phyloP scores from a whole-genome alignment of 2,888 invertebrate genomes.

The Incurvaria masculella region DNA sequence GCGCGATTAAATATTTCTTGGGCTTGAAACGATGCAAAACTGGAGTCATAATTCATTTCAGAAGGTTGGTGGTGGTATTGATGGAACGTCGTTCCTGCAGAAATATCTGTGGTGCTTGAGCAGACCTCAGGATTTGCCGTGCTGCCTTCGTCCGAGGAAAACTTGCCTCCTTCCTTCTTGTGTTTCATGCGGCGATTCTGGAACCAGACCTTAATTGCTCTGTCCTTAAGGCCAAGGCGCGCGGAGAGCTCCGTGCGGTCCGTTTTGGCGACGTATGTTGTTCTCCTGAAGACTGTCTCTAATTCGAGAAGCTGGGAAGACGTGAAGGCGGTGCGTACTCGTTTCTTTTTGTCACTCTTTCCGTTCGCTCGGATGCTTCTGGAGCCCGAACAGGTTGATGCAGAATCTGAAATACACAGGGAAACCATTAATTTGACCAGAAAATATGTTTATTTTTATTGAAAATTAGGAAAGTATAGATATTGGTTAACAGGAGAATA shows the following conservation, averaged over 20 bases:
- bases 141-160: background rate
- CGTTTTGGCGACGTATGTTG: constrained; percentile 67
- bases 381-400: background rate
- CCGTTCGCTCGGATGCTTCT: constrained; percentile 12
- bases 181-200: constrained; percentile 77
- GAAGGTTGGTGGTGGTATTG: background rate
- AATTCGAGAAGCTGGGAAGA: constrained; percentile 67
- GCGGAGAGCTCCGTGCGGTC: constrained; percentile 64
- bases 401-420: no score
- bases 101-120: background rate
- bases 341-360: constrained; percentile 38
- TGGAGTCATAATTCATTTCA: background rate
- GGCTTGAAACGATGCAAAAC: background rate
- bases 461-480: no score
- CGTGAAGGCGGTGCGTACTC: constrained; percentile 71
- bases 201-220: constrained; percentile 83
- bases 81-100: background rate
- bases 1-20: background rate
- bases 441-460: no score
- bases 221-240: constrained; percentile 61
- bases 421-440: no score
- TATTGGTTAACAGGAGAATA: no score
- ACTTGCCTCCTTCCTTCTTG: constrained; percentile 51
- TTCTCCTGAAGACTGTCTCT: constrained; percentile 65
- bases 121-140: background rate